Conservation (phyloP, 2,113 vertebrate genomes). For the Brachirus orientalis region DNA sequence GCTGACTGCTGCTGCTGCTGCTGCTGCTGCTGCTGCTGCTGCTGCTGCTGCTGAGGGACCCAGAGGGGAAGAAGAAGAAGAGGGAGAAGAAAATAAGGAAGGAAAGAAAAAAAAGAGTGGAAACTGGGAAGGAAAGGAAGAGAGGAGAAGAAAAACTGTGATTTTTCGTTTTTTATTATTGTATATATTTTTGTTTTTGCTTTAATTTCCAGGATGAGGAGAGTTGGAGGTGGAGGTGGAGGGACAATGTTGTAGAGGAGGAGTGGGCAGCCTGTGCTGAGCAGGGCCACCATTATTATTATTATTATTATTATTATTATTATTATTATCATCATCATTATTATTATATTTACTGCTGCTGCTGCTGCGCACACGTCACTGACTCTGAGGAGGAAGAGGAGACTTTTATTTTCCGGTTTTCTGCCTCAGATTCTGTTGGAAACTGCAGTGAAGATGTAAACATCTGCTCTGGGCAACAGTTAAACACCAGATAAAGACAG, state of each 20-base stretch:
- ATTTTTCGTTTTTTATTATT: no score
- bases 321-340: no score
- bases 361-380: background rate
- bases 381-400: background rate
- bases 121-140: background rate
- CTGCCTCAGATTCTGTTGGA: background rate
- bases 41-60: slow-evolving; percentile 1
- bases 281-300: background rate
- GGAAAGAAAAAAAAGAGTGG: background rate
- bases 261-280: slow-evolving; percentile 7
- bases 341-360: background rate
- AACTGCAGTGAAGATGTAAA: slow-evolving; percentile 28
- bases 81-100: background rate
- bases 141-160: background rate
- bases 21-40: slow-evolving; percentile 21
- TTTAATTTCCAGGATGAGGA: background rate
- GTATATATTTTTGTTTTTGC: background rate
- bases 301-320: no score
- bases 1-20: slow-evolving; percentile 25
- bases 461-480: background rate
- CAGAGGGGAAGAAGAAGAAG: background rate
- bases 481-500: background rate
- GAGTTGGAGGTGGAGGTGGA: background rate
- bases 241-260: slow-evolving; percentile 35
- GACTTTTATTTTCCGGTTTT: background rate